phyloP scores from a whole-genome alignment of 2,888 invertebrate species.

The Marasmarcha lunaedactyla region DNA sequence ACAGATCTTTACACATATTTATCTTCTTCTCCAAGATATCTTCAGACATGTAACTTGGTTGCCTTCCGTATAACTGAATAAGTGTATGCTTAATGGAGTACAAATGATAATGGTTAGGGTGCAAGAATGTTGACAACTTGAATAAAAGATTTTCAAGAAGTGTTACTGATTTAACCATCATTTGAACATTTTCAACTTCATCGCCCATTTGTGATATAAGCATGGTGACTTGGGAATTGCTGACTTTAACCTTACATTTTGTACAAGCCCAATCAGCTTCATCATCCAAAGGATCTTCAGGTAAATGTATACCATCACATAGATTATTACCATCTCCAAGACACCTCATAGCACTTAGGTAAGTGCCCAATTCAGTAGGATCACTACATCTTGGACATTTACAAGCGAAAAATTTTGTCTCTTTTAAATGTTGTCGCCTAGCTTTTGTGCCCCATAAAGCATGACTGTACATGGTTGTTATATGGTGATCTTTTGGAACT shows the following conservation, averaged over 20 bases:
- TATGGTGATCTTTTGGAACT: slow-evolving; percentile 77
- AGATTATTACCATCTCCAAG: slow-evolving; percentile 66
- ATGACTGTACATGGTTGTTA: slow-evolving; percentile 89
- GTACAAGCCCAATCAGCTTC: slow-evolving; percentile 83
- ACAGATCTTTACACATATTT: slow-evolving; percentile 75
- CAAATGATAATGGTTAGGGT: slow-evolving; percentile 87
- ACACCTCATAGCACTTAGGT: slow-evolving; percentile 78
- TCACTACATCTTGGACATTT: slow-evolving; percentile 80
- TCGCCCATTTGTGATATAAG: slow-evolving; percentile 80
- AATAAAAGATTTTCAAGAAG: slow-evolving; percentile 74
- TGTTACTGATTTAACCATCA: slow-evolving; percentile 71
- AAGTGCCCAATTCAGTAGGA: slow-evolving; percentile 84
- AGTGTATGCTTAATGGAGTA: slow-evolving; percentile 86
- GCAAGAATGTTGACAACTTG: slow-evolving; percentile 80
- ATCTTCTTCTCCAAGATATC: slow-evolving; percentile 75
- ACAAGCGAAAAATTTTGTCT: slow-evolving; percentile 85
- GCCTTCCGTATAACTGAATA: slow-evolving; percentile 82
- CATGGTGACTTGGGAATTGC: slow-evolving; percentile 74
- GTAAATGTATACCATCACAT: slow-evolving; percentile 78
- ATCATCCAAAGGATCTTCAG: slow-evolving; percentile 76
- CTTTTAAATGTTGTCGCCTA: slow-evolving; percentile 80
- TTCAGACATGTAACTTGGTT: slow-evolving; percentile 72
- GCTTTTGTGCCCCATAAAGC: slow-evolving; percentile 89
- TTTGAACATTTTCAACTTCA: slow-evolving; percentile 77
- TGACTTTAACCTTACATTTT: slow-evolving; percentile 75